Evolutionary conservation across 1,140 invertebrate genomes (phyloP), one percentile per base, ranked within the genome.

Genomic region (Drosophila pallidifrons): DNA sequence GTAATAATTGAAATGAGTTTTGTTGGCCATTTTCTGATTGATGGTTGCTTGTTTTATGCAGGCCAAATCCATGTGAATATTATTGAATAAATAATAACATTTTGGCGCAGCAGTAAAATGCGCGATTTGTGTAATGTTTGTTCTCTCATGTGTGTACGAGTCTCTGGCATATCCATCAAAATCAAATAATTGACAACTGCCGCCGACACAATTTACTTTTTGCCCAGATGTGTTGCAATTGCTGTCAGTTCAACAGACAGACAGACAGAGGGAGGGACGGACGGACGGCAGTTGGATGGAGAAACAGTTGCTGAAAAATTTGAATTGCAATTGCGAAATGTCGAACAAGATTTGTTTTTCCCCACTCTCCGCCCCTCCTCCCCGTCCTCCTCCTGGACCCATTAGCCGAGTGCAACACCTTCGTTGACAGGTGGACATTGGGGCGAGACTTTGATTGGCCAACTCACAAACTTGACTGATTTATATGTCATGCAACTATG

Each of bases 351-450:
- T 88, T 86, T 83, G 30, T 51, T 65, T 41, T 10, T 38, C 10
- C n/a, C 30, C 49, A 30, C 25, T 32, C 32, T 8, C 1, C 32
- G 7, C 1, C 5, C 32, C 7, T 8, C 6, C 1, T 35, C 7
- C 13, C 11, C 41, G 6, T 32, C 47, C 20, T 20, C 20, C 20
- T 25, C 38, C 25, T 58, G 45, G 49, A 49, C 49, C 79, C 83
- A 88, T 87, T 88, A 88, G 79, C 76, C 73, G 28, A 63, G 75
- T 66, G 76, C 77, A 88, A 87, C 79, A 87, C 82, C 79, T 87
- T 88, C 51, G 72, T 65, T 70, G 77, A 82, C 55, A 57, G 67
- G 72, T 80, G 67, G 73, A 82, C 81, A 80, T 57, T 52, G 35
- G 46, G 63, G 45, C 70, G 63, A 73, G 64, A 85, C 76, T 73